A percentile compares a stretch with the other conserved stretches of the same genome.
Conservation (phyloP, 2,113 vertebrate species). For the Halcyon senegalensis region DNA sequence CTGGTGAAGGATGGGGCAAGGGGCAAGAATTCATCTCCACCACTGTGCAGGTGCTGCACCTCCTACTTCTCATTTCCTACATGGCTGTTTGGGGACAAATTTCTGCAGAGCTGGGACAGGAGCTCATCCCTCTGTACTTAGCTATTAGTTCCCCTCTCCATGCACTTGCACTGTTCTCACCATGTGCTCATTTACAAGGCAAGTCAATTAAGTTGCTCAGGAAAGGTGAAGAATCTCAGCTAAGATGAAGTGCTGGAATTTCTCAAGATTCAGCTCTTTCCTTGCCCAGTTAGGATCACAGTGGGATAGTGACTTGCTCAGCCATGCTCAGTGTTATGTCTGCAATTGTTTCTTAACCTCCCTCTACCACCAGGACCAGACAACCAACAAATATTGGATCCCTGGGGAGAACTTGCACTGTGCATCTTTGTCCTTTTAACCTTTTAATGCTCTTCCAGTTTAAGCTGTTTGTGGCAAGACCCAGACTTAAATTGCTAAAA, state of each 20-base stretch:
- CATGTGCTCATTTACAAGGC: neutral
- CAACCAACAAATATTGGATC: neutral
- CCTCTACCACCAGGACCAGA: neutral
- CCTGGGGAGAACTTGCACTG: neutral
- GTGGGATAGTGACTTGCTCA: neutral
- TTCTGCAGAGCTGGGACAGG: neutral
- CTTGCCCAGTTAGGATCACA: neutral
- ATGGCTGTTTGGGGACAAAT: neutral
- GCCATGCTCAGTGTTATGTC: neutral
- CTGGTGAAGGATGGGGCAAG: neutral
- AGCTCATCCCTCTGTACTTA: neutral
- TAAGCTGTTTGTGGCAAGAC: conserved; percentile 31
- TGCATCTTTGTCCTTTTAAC: conserved; percentile 51
- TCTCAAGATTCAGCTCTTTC: neutral
- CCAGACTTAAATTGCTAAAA: conserved; percentile 15
- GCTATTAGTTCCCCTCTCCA: neutral
- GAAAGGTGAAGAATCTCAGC: neutral
- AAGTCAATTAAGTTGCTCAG: neutral
- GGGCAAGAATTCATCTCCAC: neutral
- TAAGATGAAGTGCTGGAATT: neutral
- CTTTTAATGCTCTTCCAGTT: conserved; percentile 40
- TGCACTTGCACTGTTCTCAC: neutral
- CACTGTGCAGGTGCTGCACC: neutral
- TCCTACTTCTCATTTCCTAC: neutral
- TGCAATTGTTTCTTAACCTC: conserved; percentile 27